These are phyloP conservation scores for Cryptotermes secundus DNA, from an alignment of 1,140 invertebrate genomes.

Conservation along the genomic window DNA sequence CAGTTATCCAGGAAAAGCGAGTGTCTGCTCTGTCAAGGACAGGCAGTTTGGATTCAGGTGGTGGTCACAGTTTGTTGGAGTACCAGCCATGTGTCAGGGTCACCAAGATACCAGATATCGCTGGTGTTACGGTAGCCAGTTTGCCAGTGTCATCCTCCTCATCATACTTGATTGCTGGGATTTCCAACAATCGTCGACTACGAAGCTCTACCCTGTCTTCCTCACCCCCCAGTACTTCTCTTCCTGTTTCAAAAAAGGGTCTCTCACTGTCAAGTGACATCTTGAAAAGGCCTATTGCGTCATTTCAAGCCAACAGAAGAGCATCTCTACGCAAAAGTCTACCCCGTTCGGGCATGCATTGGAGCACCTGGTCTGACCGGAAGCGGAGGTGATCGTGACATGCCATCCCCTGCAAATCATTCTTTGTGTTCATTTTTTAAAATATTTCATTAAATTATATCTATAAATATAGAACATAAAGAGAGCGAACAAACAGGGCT, in stretches of 20 bases:
- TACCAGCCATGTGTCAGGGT: background rate
- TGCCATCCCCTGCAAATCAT: conserved; percentile 6
- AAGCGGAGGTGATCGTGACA: conserved; percentile 23
- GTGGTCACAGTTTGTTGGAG: background rate
- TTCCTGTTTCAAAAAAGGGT: background rate
- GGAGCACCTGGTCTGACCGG: conserved; percentile 9
- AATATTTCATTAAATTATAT: conserved; percentile 19
- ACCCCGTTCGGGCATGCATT: background rate
- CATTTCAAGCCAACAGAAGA: background rate
- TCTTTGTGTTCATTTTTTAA: conserved; percentile 16
- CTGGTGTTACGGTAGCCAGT: background rate
- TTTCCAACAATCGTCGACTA: background rate
- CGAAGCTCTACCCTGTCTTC: background rate
- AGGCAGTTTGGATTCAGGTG: background rate
- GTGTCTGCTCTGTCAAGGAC: background rate
- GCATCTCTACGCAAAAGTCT: background rate
- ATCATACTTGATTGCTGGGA: background rate
- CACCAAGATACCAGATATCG: background rate
- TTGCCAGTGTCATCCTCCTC: background rate
- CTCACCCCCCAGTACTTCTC: background rate
- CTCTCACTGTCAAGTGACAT: background rate
- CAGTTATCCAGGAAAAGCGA: background rate
- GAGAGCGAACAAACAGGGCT: background rate
- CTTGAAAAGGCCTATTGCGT: background rate
- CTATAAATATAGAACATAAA: background rate